Base-by-base conservation (phyloP, 2,113 vertebrate genomes). In the Ictidomys tridecemlineatus region DNA sequence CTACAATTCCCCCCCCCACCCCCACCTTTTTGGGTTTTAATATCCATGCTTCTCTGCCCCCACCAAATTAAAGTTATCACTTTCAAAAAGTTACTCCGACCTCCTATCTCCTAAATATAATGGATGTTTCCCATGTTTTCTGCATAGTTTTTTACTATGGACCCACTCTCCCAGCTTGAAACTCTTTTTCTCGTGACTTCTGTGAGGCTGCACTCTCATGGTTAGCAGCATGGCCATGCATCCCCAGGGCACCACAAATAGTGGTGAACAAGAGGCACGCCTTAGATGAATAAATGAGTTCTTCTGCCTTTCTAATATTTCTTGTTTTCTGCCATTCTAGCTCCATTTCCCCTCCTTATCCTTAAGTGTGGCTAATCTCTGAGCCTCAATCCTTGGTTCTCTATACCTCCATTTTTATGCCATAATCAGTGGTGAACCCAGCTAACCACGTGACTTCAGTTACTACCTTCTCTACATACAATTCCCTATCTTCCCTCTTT, bases 81-180 rank as follows among this genome's bases (percentile, higher is more conserved):
- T 95, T 63, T 76, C 13, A n/a, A 72, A 90, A 93, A 70, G 79
- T 63, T 61, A 61, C 72, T 32, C 34, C 65, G 48, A 69, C 1
- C 77, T 63, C 8, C 37, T 30, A 26, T 48, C 82, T 90, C 87
- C 37, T 85, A 85, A 83, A 78, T 67, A 78, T 37, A 91, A 88
- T 1, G 2, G 37, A 37, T 5, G 8, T 83, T 39, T 42, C 73
- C 51, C 30, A 80, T 18, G 48, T 56, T 69, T 76, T 79, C 48
- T 79, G n/a, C n/a, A 39, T 12, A 85, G 18, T 86, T 85, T 70
- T 78, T 89, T 30, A 63, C 5, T 78, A 26, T 24, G 42, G 32
- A 93, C 18, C 39, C 58, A 51, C 78, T 94, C 74, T 61, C 91
- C 74, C 53, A 86, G 69, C 85, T 91, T 70, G 53, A 92, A 82